These are phyloP conservation scores for Illadopsis cleaveri DNA, from an alignment of 2,113 vertebrate species.

Conservation along the genomic window DNA sequence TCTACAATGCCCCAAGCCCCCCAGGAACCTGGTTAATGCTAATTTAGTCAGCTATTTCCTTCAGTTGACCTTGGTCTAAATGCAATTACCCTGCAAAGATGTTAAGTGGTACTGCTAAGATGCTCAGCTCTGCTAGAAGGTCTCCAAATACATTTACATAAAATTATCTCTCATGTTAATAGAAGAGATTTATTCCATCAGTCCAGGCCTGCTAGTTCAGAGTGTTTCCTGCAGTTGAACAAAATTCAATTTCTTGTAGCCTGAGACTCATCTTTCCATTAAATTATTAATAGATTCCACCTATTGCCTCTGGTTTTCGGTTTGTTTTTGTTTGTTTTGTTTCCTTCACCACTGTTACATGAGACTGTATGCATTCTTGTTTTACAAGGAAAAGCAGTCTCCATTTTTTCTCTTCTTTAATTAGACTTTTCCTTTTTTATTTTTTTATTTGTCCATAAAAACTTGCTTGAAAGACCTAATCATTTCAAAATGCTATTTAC, in stretches of 20 bases:
- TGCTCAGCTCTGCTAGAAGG: constrained; percentile 58
- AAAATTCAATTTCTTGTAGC: constrained; percentile 57
- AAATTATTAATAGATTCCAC: constrained; percentile 54
- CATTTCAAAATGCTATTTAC: not conserved
- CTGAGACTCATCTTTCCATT: constrained; percentile 35
- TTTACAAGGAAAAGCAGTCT: not conserved
- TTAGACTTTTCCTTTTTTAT: not conserved
- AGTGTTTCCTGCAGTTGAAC: constrained; percentile 51
- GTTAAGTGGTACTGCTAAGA: constrained; percentile 72
- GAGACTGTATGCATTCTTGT: not conserved
- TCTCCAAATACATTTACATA: constrained; percentile 75
- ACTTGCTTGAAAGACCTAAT: constrained; percentile 22
- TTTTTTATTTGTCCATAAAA: not conserved
- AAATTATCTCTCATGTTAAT: constrained; percentile 78
- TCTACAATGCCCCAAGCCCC: constrained; percentile 72
- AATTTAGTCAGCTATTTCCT: constrained; percentile 89
- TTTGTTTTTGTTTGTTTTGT: not conserved
- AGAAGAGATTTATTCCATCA: constrained; percentile 74
- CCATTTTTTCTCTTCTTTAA: not conserved
- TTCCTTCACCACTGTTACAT: not conserved
- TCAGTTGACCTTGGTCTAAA: constrained; percentile 89
- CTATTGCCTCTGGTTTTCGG: not conserved
- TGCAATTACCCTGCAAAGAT: constrained; percentile 83
- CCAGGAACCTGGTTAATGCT: constrained; percentile 85
- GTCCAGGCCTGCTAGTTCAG: constrained; percentile 60